A percentile compares a stretch with the other conserved stretches of the same genome.
Conservation (phyloP, 2,888 invertebrate genomes). For the Marasmarcha lunaedactyla region DNA sequence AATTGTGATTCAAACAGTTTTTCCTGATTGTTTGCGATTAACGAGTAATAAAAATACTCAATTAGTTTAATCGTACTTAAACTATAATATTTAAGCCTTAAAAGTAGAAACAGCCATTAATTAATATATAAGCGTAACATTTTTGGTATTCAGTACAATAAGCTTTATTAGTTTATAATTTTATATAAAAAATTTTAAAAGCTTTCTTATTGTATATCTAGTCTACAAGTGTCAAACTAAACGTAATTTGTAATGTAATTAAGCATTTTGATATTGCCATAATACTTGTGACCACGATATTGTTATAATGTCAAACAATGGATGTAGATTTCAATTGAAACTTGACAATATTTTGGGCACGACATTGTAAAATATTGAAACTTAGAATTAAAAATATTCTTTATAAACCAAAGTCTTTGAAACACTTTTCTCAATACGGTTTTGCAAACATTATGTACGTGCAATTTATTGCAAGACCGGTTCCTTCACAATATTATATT, state of each 20-base stretch:
- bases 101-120: no score
- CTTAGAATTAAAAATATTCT: constrained; percentile 29
- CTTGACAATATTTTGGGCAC: constrained; percentile 53
- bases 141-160: no score
- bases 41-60: background rate
- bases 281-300: constrained; percentile 59
- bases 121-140: no score
- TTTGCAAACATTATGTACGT: no score
- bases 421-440: no score
- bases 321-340: no score
- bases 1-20: constrained; percentile 5
- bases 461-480: no score
- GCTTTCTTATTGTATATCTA: constrained; percentile 4
- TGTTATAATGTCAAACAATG: constrained; percentile 18
- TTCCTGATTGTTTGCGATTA: background rate
- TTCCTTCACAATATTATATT: no score
- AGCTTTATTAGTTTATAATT: no score
- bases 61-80: background rate
- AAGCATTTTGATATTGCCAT: constrained; percentile 30
- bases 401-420: no score
- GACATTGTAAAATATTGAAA: constrained; percentile 28
- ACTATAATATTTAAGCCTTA: constrained; percentile 6
- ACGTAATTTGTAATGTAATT: no score
- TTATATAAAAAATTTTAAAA: no score
- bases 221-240: constrained; percentile 7